Base-by-base conservation (phyloP, 2,113 vertebrate genomes). In the Grammomys dolichurus region DNA sequence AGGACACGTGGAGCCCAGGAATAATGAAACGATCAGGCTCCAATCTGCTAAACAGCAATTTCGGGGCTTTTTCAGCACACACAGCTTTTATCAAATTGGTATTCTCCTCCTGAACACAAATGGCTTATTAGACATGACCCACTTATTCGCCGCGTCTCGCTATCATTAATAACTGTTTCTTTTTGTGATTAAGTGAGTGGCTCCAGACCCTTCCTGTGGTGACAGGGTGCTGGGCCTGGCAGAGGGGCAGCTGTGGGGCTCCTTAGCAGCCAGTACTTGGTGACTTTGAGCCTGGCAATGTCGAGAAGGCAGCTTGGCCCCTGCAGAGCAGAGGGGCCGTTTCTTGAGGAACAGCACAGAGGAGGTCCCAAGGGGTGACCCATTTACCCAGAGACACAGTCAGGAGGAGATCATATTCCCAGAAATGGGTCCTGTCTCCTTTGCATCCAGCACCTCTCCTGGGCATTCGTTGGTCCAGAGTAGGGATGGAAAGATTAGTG, bases 71-170 rank as follows among this genome's bases (percentile, higher is more conserved):
- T 98, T 96, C 98, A 97, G 98, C 97, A 94, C 97, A 95, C 97
- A 89, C 92, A 84, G 98, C 98, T 98, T 98, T 98, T 97, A 98
- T 98, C 98, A 98, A 98, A 98, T 98, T 98, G 98, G 98, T 98
- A 98, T 98, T 98, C 98, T 98, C 98, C 98, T 98, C 92, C 98
- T 97, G 98, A 98, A 98, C 98, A 94, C 98, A 98, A 98, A 98
- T 84, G 98, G 98, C 98, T 98, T 98, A 98, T 98, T 98, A 98
- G 98, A 98, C 98, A 98, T 98, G 98, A 98, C 98, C 98, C 98
- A 98, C 98, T 98, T 98, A 97, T 89, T 98, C 97, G 78, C 98
- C 54, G 95, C 81, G 96, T 97, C 97, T 97, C 98, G 96, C 98
- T 97, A 97, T 96, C 97, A 97, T 98, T 98, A 98, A 98, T 98